phyloP scores from a whole-genome alignment of 2,888 invertebrate genomes.

The Thelaira solivaga region DNA sequence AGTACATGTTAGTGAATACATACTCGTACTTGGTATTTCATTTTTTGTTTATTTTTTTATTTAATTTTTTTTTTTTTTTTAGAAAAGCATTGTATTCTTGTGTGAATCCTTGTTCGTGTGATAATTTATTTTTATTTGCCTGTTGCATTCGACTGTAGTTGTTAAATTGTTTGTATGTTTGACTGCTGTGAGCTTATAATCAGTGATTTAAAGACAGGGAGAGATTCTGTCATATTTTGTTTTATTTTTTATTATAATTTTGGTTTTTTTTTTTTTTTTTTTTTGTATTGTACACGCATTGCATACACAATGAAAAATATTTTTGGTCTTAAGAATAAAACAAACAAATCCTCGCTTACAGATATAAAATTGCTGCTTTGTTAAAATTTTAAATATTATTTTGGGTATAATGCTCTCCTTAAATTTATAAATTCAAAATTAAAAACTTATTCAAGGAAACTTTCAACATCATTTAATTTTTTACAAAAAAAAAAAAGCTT shows the following conservation, averaged over 20 bases:
- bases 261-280: neutral
- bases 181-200: conserved; percentile 32
- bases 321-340: conserved; percentile 36
- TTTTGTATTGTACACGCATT: conserved; percentile 24
- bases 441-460: too few relatives aligned
- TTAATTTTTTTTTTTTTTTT: conserved; percentile 31
- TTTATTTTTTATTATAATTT: conserved; percentile 7
- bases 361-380: conserved; percentile 36
- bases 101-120: conserved; percentile 20
- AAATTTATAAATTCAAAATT: too few relatives aligned
- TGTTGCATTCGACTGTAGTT: conserved; percentile 50
- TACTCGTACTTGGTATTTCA: too few relatives aligned
- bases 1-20: conserved; percentile 21
- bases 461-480: too few relatives aligned
- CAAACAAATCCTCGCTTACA: neutral
- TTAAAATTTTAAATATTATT: too few relatives aligned
- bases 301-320: conserved; percentile 50
- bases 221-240: neutral
- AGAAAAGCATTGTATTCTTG: neutral
- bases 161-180: conserved; percentile 13
- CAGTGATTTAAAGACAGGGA: conserved; percentile 40
- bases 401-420: too few relatives aligned
- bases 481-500: too few relatives aligned
- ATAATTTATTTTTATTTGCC: conserved; percentile 49
- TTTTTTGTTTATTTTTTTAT: too few relatives aligned